These are phyloP conservation scores for Calyptommatus sinebrachiatus DNA, from an alignment of 2,113 vertebrate species.

Conservation along the genomic window DNA sequence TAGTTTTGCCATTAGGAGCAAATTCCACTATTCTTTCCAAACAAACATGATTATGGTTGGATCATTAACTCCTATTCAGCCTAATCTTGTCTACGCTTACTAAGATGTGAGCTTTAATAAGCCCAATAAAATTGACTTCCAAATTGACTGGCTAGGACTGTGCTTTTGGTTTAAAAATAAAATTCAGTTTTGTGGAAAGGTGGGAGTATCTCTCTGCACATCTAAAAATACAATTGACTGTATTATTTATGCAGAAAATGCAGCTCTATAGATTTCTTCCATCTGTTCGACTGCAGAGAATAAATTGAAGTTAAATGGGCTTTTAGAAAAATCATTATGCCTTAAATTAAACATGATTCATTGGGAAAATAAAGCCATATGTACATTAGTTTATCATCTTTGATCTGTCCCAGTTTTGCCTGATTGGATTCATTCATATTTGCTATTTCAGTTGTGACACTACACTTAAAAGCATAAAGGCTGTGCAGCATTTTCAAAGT, in stretches of 20 bases:
- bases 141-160: neutral
- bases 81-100: neutral
- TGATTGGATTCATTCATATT: slow-evolving; percentile 23
- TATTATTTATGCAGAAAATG: slow-evolving; percentile 44
- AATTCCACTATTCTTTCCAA: neutral
- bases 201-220: neutral
- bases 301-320: slow-evolving; percentile 58
- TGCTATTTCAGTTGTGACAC: neutral
- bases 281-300: slow-evolving; percentile 57
- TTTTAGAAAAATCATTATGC: slow-evolving; percentile 59
- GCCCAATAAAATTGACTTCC: neutral
- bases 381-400: slow-evolving; percentile 54
- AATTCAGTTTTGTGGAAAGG: neutral
- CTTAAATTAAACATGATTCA: slow-evolving; percentile 62
- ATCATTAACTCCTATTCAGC: neutral
- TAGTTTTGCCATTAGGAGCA: too few species aligned
- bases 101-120: neutral
- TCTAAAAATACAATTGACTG: slow-evolving; percentile 32
- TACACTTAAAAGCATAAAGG: slow-evolving; percentile 37
- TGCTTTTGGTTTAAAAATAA: slow-evolving; percentile 9
- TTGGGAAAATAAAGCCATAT: slow-evolving; percentile 64
- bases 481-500: slow-evolving; percentile 25
- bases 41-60: neutral
- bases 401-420: slow-evolving; percentile 25
- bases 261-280: slow-evolving; percentile 54